These are phyloP conservation scores for Sus cebifrons DNA, from an alignment of 2,797 vertebrate species.

Conservation along the genomic window DNA sequence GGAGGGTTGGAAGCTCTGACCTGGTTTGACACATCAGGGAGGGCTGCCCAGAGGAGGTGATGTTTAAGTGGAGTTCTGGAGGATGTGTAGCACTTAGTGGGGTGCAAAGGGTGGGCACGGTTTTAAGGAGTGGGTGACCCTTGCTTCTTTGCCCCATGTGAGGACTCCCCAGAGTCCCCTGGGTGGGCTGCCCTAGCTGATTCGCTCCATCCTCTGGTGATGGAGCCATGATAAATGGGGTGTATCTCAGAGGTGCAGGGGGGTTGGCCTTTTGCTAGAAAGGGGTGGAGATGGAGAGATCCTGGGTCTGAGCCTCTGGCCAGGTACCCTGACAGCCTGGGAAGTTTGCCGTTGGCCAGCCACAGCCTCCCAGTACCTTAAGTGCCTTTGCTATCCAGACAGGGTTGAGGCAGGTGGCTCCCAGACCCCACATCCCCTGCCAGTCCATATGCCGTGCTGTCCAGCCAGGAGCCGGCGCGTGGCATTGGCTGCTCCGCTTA, in stretches of 20 bases:
- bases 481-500: neutral
- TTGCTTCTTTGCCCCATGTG: neutral
- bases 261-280: neutral
- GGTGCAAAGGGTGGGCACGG: neutral
- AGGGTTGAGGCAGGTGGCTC: neutral
- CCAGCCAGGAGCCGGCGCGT: slow-evolving; percentile 78
- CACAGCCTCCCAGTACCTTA: neutral
- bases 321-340: neutral
- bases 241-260: neutral
- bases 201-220: neutral
- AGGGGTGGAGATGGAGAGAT: neutral
- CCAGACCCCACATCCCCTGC: neutral
- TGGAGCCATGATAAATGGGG: neutral
- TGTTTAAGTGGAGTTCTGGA: neutral
- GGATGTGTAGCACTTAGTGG: neutral
- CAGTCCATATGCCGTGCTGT: slow-evolving; percentile 81
- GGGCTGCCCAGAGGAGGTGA: slow-evolving; percentile 7
- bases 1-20: neutral
- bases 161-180: neutral
- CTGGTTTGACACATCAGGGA: neutral
- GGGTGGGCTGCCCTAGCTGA: no score
- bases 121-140: neutral
- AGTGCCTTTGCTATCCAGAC: neutral
- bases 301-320: neutral
- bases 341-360: neutral